These are phyloP conservation scores for Melanotaenia parkinsoni DNA, from an alignment of 2,797 vertebrate species.

Conservation along the genomic window DNA sequence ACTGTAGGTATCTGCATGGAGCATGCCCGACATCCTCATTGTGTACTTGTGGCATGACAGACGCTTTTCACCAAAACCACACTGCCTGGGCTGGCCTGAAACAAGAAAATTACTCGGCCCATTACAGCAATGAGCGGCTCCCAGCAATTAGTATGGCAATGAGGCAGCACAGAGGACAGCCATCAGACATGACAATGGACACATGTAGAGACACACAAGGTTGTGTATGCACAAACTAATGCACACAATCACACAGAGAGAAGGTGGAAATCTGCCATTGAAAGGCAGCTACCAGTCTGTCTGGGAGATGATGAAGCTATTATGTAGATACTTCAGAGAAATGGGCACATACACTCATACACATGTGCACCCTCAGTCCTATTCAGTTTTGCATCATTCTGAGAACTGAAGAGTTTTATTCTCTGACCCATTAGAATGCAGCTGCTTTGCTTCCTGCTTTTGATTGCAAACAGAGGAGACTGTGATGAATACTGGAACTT, in stretches of 20 bases:
- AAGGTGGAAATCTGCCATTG: conserved; percentile 3
- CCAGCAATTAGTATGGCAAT: conserved; percentile 61
- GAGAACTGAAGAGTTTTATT: conserved; percentile 40
- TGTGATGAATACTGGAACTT: conserved; percentile 49
- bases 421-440: conserved; percentile 57
- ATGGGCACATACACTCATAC: conserved; percentile 19
- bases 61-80: conserved; percentile 41
- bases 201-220: conserved; percentile 37
- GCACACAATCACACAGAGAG: neutral
- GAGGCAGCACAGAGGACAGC: conserved; percentile 52
- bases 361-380: neutral
- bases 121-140: conserved; percentile 60
- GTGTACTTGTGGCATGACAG: conserved; percentile 41
- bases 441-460: conserved; percentile 39
- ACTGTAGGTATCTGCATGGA: conserved; percentile 52
- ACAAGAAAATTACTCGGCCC: conserved; percentile 62
- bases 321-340: conserved; percentile 45
- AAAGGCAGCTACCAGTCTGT: conserved; percentile 19
- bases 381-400: conserved; percentile 46
- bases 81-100: conserved; percentile 37
- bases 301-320: conserved; percentile 53
- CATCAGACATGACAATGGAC: conserved; percentile 33
- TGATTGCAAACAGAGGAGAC: conserved; percentile 64
- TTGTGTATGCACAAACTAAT: neutral
- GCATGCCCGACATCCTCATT: conserved; percentile 37